These are phyloP conservation scores for Oreochromis tanganicae DNA, from an alignment of 2,113 vertebrate species.

Conservation along the genomic window DNA sequence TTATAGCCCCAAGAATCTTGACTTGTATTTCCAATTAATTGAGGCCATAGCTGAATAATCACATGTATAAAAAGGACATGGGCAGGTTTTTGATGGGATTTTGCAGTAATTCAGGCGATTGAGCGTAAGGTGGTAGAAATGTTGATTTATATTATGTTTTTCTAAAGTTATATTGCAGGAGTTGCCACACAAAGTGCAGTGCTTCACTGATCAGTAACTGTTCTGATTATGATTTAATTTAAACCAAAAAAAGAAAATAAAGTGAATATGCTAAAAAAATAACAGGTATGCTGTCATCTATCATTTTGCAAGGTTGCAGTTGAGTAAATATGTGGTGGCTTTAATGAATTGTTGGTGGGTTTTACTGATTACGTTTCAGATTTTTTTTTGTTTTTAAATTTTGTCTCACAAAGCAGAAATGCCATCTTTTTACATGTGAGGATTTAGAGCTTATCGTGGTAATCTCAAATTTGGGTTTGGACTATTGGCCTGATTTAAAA, in stretches of 20 bases:
- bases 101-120: not conserved
- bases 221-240: not conserved
- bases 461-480: not conserved
- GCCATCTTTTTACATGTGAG: not conserved
- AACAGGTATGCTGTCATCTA: not conserved
- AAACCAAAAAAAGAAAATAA: not conserved
- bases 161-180: not conserved
- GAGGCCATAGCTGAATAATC: not conserved
- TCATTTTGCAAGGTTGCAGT: not conserved
- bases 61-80: not conserved
- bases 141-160: not conserved
- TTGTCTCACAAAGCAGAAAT: not conserved
- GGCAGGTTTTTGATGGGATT: not conserved
- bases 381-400: not conserved
- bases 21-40: not conserved
- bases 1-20: not conserved
- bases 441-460: not conserved
- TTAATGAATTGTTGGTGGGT: not conserved
- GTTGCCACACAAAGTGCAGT: not conserved
- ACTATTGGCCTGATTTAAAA: not conserved
- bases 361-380: not conserved
- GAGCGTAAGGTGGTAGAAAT: not conserved
- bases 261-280: not conserved
- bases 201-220: not conserved
- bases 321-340: not conserved